Evolutionary conservation across 2,888 invertebrate species (phyloP), one percentile per base, ranked within the genome.

Genomic region (Cerceris rybyensis): DNA sequence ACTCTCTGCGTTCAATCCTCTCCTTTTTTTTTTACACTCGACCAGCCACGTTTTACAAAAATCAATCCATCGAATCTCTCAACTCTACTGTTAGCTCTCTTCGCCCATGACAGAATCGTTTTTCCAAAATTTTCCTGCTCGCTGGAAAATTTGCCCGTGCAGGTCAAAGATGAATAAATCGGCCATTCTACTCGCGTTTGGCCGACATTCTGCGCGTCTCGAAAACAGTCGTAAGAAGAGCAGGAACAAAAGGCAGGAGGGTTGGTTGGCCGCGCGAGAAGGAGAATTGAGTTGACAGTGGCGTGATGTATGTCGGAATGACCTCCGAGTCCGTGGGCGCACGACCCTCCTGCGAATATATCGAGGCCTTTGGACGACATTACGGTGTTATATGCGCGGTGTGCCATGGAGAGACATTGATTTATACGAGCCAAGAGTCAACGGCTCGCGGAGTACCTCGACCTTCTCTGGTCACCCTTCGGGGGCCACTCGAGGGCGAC

Each of bases 321-420:
- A 86, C 86, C 87, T 82, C 70, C 28, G 72, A 82, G 75, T 79
- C 74, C 76, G 72, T 81, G 78, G 77, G 75, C 77, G 77, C 63
- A 52, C 77, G 81, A 86, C 86, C 87, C 80, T 82, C 76, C 73
- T 49, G 78, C 79, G 78, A 83, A 85, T 84, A 86, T 83, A 86
- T 81, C 78, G 82, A 72, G 85, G 79, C 71, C 79, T 81, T 85
- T 80, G 83, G 84, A 83, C 85, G 85, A 86, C 87, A 83, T 85
- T 84, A 76, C 78, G 77, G 80, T 86, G 82, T 80, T 87, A 85
- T 88, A 88, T 84, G 86, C 82, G 78, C 75, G 68, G 69, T 81
- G 78, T 83, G 83, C 83, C 84, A 75, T 69, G 84, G 83, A 86
- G 85, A 73, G 89, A 89, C 89, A 81, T 88, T 89, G 89, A 89